Evolutionary conservation across 2,888 invertebrate genomes (phyloP).

Genomic region (Xestia ashworthii): DNA sequence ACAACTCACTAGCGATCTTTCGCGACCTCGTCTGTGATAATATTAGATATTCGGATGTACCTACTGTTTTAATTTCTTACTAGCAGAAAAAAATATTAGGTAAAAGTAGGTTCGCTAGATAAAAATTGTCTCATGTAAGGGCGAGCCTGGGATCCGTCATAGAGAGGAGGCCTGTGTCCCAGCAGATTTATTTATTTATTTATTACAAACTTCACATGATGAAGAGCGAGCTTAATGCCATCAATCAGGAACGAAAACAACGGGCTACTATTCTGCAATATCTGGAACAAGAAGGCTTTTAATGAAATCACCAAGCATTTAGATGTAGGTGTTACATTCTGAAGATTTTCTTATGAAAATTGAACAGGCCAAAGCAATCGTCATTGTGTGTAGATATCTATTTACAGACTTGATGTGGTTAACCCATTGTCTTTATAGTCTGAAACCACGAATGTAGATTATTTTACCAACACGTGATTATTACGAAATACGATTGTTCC

Average conservation of each 20-base stretch:
- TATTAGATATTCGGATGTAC: conserved; percentile 21
- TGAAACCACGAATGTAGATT: conserved; percentile 12
- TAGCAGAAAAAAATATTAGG: neutral
- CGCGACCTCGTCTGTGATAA: conserved; percentile 41
- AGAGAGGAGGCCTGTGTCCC: too few species aligned
- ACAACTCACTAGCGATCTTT: conserved; percentile 33
- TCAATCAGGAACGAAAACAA: neutral
- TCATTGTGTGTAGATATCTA: conserved; percentile 29
- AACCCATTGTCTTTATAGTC: conserved; percentile 38
- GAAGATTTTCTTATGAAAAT: too few species aligned
- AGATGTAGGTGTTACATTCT: too few species aligned
- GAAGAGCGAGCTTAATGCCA: neutral
- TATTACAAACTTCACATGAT: too few species aligned
- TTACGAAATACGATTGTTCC: conserved; percentile 12
- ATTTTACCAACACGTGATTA: conserved; percentile 11
- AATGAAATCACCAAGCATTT: neutral
- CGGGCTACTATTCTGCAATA: neutral
- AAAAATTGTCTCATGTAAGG: neutral
- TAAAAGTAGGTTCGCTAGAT: neutral
- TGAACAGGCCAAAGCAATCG: conserved; percentile 6
- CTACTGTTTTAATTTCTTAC: conserved; percentile 2
- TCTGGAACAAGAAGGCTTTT: neutral
- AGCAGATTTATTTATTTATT: too few species aligned
- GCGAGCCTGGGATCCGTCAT: too few species aligned
- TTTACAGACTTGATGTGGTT: conserved; percentile 48